phyloP scores from a whole-genome alignment of 2,113 vertebrate genomes.

The Thryonomys swinderianus region DNA sequence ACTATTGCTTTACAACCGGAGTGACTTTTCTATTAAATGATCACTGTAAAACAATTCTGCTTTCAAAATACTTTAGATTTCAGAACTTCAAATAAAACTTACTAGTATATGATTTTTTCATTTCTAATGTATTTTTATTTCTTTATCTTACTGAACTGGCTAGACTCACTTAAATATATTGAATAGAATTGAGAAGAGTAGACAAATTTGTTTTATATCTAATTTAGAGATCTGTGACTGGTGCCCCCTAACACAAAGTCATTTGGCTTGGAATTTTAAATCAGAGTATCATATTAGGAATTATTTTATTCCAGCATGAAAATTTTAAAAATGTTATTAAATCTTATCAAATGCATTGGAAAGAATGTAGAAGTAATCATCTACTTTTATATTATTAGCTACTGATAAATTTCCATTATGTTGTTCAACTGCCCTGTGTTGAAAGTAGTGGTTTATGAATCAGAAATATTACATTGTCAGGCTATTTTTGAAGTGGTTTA shows the following conservation, averaged over 20 bases:
- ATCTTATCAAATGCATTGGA: constrained; percentile 53
- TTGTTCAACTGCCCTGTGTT: constrained; percentile 14
- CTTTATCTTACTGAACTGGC: not conserved
- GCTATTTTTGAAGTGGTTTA: constrained; percentile 18
- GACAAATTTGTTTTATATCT: not conserved
- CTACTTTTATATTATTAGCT: constrained; percentile 9
- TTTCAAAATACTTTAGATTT: constrained; percentile 40
- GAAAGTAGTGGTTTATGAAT: constrained; percentile 5
- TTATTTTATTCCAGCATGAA: constrained; percentile 43
- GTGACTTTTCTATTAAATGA: constrained; percentile 7
- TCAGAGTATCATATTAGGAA: constrained; percentile 8
- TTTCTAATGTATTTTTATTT: constrained; percentile 22
- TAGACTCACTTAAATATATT: constrained; percentile 22
- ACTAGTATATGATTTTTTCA: not conserved
- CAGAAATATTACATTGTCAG: constrained; percentile 7
- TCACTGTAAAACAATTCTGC: not conserved
- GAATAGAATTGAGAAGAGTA: not conserved
- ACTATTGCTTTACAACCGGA: not conserved
- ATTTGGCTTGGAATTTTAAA: constrained; percentile 29
- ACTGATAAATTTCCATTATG: constrained; percentile 15
- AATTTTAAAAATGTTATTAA: constrained; percentile 55
- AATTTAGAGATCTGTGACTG: constrained; percentile 7
- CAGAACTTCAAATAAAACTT: not conserved
- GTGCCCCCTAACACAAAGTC: not conserved
- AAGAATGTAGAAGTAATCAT: constrained; percentile 2